These are phyloP conservation scores for Electrophaes corylata DNA, from an alignment of 2,888 invertebrate species.

Conservation along the genomic window DNA sequence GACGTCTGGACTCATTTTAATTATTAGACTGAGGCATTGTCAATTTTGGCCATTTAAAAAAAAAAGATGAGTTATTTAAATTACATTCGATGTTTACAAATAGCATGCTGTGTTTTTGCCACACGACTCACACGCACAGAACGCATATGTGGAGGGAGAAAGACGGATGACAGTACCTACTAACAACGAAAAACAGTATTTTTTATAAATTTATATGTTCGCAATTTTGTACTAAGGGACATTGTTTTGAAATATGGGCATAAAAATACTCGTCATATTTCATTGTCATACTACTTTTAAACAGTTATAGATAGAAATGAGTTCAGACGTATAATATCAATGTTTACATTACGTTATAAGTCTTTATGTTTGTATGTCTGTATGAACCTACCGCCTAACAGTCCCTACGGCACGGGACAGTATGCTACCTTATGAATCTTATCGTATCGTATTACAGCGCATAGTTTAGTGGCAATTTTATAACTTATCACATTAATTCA, in stretches of 20 bases:
- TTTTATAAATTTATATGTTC: no score
- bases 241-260: no score
- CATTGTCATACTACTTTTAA: no score
- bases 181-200: no score
- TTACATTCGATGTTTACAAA: no score
- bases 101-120: no score
- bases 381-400: conserved; percentile 36
- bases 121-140: no score
- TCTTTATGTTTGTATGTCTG: conserved; percentile 34
- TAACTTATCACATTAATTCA: background rate
- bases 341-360: conserved; percentile 35
- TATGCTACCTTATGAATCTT: conserved; percentile 26
- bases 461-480: conserved; percentile 30
- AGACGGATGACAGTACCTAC: no score
- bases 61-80: no score
- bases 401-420: conserved; percentile 34
- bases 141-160: no score
- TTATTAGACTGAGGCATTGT: background rate
- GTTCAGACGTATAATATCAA: conserved; percentile 34
- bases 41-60: background rate
- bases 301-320: conserved; percentile 18
- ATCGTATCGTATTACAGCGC: conserved; percentile 17
- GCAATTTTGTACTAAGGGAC: no score
- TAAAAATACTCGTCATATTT: no score
- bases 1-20: conserved; percentile 30